A percentile compares a stretch with the other conserved stretches of the same genome.
These are phyloP conservation scores for Anabas testudineus DNA, from an alignment of 2,797 vertebrate species.

Conservation along the genomic window DNA sequence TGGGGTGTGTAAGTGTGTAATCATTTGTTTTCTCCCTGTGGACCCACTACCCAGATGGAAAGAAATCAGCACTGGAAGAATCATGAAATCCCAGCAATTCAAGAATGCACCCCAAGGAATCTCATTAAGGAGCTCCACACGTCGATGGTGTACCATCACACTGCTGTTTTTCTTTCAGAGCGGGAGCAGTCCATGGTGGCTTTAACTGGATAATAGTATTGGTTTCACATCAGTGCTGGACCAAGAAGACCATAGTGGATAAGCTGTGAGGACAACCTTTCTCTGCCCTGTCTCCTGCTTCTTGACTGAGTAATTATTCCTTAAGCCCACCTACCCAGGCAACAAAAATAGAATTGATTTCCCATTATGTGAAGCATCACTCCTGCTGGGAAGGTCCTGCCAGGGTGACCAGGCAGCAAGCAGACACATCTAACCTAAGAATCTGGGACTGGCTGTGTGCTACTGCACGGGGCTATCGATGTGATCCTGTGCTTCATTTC, in stretches of 20 bases:
- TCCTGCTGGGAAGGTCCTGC: slow-evolving; percentile 74
- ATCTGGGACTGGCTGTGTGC: slow-evolving; percentile 13
- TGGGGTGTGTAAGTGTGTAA: slow-evolving; percentile 77
- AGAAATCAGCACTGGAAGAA: slow-evolving; percentile 67
- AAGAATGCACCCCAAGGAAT: slow-evolving; percentile 72
- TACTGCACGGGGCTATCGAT: slow-evolving; percentile 42
- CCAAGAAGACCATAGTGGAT: slow-evolving; percentile 73
- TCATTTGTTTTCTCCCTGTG: slow-evolving; percentile 71
- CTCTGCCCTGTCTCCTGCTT: slow-evolving; percentile 46
- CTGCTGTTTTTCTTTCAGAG: slow-evolving; percentile 66
- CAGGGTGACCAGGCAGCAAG: slow-evolving; percentile 61
- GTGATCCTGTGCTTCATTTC: slow-evolving; percentile 52
- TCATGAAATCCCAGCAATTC: slow-evolving; percentile 74
- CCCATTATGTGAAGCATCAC: slow-evolving; percentile 77
- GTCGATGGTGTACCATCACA: slow-evolving; percentile 69
- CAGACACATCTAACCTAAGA: slow-evolving; percentile 46
- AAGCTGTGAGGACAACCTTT: slow-evolving; percentile 63
- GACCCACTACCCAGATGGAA: slow-evolving; percentile 54
- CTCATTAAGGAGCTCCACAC: slow-evolving; percentile 76
- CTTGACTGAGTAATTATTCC: slow-evolving; percentile 80
- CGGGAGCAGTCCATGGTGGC: slow-evolving; percentile 65
- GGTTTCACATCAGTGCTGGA: slow-evolving; percentile 84
- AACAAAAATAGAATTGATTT: slow-evolving; percentile 84
- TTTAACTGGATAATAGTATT: slow-evolving; percentile 83
- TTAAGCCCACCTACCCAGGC: slow-evolving; percentile 79